These are phyloP conservation scores for Asbolus verrucosus DNA, from an alignment of 1,140 invertebrate genomes.

Conservation along the genomic window DNA sequence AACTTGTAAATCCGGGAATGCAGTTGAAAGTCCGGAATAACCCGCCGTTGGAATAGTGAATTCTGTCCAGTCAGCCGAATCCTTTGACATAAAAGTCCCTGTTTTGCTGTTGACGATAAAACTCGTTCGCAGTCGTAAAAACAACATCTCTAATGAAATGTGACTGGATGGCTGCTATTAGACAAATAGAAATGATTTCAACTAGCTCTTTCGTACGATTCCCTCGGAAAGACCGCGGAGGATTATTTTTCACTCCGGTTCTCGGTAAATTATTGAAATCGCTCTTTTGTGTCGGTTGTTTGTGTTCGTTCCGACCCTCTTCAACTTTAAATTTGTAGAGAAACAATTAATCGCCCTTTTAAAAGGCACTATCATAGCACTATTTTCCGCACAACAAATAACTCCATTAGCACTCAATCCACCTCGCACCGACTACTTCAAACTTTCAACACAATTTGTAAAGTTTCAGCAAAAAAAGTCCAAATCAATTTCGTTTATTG, in stretches of 20 bases:
- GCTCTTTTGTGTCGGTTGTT: background rate
- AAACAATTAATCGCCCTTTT: conserved; percentile 13
- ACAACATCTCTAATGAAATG: conserved; percentile 42
- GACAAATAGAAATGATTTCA: conserved; percentile 24
- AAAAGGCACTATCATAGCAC: conserved; percentile 12
- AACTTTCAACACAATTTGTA: conserved; percentile 54
- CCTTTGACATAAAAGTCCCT: conserved; percentile 34
- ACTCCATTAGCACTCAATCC: conserved; percentile 53
- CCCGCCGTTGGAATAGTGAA: conserved; percentile 22
- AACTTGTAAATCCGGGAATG: too few relatives aligned
- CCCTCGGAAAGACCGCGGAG: too few relatives aligned
- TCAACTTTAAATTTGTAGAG: conserved; percentile 12
- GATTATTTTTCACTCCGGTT: too few relatives aligned
- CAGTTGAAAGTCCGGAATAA: conserved; percentile 8
- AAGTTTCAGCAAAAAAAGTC: conserved; percentile 49
- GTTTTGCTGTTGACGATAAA: conserved; percentile 37
- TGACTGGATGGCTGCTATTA: conserved; percentile 30
- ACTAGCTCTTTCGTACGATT: background rate
- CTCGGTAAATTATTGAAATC: background rate
- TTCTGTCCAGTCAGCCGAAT: conserved; percentile 31
- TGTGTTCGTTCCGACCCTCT: background rate
- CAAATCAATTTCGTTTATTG: conserved; percentile 54
- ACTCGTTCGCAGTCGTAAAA: conserved; percentile 30
- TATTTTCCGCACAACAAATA: conserved; percentile 46
- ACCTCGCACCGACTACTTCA: conserved; percentile 43